Evolutionary conservation across 2,113 vertebrate species (phyloP).

Genomic region (Rhinopomastus cyanomelas): DNA sequence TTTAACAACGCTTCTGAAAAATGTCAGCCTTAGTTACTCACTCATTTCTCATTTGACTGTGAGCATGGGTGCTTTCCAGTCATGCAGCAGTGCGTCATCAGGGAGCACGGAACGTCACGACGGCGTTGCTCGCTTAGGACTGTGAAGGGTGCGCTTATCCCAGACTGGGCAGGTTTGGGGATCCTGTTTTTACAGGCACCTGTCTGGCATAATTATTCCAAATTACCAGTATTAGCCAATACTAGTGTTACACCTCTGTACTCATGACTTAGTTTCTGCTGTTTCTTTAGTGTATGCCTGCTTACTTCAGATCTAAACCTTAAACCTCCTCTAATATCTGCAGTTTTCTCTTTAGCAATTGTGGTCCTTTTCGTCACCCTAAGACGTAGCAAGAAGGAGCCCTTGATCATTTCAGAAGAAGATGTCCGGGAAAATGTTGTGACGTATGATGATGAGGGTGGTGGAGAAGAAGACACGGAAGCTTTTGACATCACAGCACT

Average conservation of each 20-base stretch:
- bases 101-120: not conserved
- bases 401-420: constrained; percentile 93
- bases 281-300: not conserved
- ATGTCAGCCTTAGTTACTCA: not conserved
- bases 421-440: constrained; percentile 96
- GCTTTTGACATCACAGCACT: constrained; percentile 96
- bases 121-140: not conserved
- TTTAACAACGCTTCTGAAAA: not conserved
- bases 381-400: constrained; percentile 92
- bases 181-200: not conserved
- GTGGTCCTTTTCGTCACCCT: constrained; percentile 94
- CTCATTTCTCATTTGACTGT: not conserved
- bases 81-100: not conserved
- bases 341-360: constrained; percentile 81
- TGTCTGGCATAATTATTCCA: not conserved
- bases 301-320: not conserved
- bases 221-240: not conserved
- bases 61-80: not conserved
- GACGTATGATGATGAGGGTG: constrained; percentile 95
- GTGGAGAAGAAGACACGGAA: constrained; percentile 95
- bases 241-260: not conserved
- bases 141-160: not conserved
- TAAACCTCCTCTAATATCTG: constrained; percentile 57
- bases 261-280: not conserved
- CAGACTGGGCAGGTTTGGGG: not conserved